phyloP scores from a whole-genome alignment of 1,140 invertebrate species.

The Papilio machaon region DNA sequence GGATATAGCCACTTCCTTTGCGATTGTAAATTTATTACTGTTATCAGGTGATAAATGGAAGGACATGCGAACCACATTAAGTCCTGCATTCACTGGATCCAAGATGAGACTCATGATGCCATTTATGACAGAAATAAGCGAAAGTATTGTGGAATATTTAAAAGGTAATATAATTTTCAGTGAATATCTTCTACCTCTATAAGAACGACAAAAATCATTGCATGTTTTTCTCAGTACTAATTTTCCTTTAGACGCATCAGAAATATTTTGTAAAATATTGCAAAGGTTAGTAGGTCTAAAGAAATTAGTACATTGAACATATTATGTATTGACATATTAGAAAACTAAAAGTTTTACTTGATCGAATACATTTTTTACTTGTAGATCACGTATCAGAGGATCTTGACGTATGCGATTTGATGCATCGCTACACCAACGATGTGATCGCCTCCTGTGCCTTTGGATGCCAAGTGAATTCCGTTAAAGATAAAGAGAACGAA shows the following conservation, averaged over 20 bases:
- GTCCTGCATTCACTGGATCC: conserved; percentile 83
- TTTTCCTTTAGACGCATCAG: no score
- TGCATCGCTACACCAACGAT: conserved; percentile 82
- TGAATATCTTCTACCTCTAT: conserved; percentile 23
- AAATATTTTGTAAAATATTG: no score
- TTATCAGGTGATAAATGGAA: conserved; percentile 70
- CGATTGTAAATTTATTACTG: neutral
- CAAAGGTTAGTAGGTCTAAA: no score
- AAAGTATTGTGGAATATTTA: conserved; percentile 58
- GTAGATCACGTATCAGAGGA: conserved; percentile 53
- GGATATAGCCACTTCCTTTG: no score
- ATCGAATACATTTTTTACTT: neutral
- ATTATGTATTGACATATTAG: no score
- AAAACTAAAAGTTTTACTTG: no score
- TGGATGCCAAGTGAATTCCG: conserved; percentile 82
- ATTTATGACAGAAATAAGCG: conserved; percentile 60
- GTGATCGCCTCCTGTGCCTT: conserved; percentile 83
- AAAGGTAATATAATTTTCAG: conserved; percentile 47
- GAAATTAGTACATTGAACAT: no score
- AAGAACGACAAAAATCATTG: no score
- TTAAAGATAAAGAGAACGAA: conserved; percentile 81
- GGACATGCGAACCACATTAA: conserved; percentile 74
- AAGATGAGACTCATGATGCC: conserved; percentile 81
- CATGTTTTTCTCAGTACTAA: no score
- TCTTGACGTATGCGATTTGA: conserved; percentile 57